A percentile compares a stretch with the other conserved stretches of the same genome.
These are phyloP conservation scores for Phrynocephalus forsythii DNA, from an alignment of 2,797 vertebrate genomes.

Conservation along the genomic window DNA sequence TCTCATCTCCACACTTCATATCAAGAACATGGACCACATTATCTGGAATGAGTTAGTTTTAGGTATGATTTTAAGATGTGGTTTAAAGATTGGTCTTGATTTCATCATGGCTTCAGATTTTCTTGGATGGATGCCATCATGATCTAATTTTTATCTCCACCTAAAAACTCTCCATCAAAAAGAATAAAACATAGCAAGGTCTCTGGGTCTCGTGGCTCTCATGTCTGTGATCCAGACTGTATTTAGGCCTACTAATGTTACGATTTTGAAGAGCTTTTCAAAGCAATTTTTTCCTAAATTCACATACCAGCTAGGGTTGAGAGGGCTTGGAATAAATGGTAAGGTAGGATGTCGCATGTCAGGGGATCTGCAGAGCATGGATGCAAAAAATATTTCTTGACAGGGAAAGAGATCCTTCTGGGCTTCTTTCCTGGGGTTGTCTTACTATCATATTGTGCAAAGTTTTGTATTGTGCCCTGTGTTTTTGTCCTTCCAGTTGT, in stretches of 20 bases:
- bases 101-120: conserved; percentile 7
- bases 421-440: not conserved
- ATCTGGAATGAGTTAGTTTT: not conserved
- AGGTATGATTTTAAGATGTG: not conserved
- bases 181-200: not conserved
- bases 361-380: conserved; percentile 16
- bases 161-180: not conserved
- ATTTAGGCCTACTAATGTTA: not conserved
- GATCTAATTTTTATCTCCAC: not conserved
- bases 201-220: not conserved
- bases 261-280: not conserved
- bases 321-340: conserved; percentile 1
- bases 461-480: not conserved
- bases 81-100: conserved; percentile 19
- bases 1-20: not conserved
- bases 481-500: conserved; percentile 17
- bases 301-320: not conserved
- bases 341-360: not conserved
- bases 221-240: not conserved
- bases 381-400: conserved; percentile 3
- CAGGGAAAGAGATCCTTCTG: not conserved
- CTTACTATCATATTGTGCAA: conserved; percentile 5
- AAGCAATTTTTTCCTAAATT: not conserved
- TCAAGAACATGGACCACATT: not conserved
- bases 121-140: not conserved